Conservation (phyloP, 2,797 vertebrate species). For the Diplodus puntazzo region DNA sequence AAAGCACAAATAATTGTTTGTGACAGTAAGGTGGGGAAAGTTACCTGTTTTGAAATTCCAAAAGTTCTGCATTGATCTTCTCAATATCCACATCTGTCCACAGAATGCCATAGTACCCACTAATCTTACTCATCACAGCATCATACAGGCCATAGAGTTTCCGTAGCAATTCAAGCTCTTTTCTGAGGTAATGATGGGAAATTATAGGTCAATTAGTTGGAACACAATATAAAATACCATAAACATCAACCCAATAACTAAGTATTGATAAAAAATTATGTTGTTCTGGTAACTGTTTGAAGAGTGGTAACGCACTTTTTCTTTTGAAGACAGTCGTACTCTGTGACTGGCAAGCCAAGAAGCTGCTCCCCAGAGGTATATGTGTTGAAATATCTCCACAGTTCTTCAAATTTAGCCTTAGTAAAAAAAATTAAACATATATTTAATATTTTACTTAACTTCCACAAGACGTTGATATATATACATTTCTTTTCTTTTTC, state of each 20-base stretch:
- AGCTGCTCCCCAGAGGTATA: slow-evolving; percentile 88
- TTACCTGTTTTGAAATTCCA: slow-evolving; percentile 89
- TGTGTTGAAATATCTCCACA: slow-evolving; percentile 88
- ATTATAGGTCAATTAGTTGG: slow-evolving; percentile 8
- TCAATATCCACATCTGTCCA: slow-evolving; percentile 88
- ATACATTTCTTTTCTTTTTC: too few species aligned
- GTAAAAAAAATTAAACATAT: slow-evolving; percentile 19
- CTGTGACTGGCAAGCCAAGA: slow-evolving; percentile 89
- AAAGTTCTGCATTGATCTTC: slow-evolving; percentile 86
- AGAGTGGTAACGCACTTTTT: slow-evolving; percentile 78
- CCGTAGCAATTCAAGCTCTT: slow-evolving; percentile 88
- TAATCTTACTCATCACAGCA: slow-evolving; percentile 85
- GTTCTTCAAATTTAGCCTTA: slow-evolving; percentile 86
- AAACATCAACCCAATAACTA: neutral
- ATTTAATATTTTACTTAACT: neutral
- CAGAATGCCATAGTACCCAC: slow-evolving; percentile 86
- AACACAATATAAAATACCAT: neutral
- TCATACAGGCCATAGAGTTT: slow-evolving; percentile 90
- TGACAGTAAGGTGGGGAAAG: neutral
- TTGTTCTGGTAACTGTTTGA: neutral
- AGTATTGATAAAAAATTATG: neutral
- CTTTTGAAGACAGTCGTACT: slow-evolving; percentile 86
- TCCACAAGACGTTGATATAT: neutral
- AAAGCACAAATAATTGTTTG: neutral
- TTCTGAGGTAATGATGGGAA: slow-evolving; percentile 73